These are phyloP conservation scores for Caerostris darwini DNA, from an alignment of 1,140 invertebrate species.

Conservation along the genomic window DNA sequence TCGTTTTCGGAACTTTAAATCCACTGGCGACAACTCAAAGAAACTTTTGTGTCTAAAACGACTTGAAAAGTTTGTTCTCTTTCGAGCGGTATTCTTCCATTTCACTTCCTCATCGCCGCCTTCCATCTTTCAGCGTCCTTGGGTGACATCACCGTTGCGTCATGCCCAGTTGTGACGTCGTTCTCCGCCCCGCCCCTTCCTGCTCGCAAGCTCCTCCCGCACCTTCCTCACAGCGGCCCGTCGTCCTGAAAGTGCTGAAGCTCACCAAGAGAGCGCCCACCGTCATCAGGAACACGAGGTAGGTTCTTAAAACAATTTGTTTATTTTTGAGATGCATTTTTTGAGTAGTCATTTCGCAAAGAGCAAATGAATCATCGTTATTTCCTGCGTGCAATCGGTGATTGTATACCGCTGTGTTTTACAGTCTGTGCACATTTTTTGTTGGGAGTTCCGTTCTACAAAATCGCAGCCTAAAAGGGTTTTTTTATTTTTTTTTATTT, in stretches of 20 bases:
- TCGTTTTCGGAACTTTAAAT: too few relatives aligned
- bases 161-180: slow-evolving; percentile 58
- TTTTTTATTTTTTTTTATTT: too few relatives aligned
- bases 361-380: background rate
- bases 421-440: background rate
- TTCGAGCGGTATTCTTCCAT: too few relatives aligned
- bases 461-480: too few relatives aligned
- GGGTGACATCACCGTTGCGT: slow-evolving; percentile 54
- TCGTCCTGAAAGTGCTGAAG: slow-evolving; percentile 48
- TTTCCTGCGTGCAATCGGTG: background rate
- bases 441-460: too few relatives aligned
- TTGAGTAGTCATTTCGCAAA: background rate
- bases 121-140: slow-evolving; percentile 30
- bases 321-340: background rate
- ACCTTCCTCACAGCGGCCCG: background rate
- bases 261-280: background rate
- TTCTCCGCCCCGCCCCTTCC: background rate
- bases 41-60: too few relatives aligned
- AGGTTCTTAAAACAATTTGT: background rate
- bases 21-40: too few relatives aligned
- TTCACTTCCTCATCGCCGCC: slow-evolving; percentile 5
- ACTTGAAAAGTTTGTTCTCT: too few relatives aligned
- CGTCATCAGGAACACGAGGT: background rate
- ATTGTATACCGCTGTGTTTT: background rate
- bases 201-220: slow-evolving; percentile 14